These are phyloP conservation scores for Torymus aiolomorphi DNA, from an alignment of 2,888 invertebrate genomes.

Conservation along the genomic window DNA sequence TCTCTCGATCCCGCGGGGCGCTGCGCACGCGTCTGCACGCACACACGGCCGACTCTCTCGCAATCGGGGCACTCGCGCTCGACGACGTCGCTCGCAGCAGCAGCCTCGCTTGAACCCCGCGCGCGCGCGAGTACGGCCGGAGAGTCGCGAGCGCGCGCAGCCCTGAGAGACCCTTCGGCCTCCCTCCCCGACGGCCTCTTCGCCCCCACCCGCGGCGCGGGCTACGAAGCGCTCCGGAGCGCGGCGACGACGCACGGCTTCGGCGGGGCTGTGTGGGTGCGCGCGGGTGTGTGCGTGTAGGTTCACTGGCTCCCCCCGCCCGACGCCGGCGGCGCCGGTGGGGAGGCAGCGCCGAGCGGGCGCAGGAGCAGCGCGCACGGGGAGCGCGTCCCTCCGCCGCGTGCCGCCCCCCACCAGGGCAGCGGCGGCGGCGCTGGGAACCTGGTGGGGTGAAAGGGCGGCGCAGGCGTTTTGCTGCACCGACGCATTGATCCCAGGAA, in stretches of 20 bases:
- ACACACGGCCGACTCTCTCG: too few species aligned
- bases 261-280: neutral
- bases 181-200: neutral
- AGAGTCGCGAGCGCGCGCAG: slow-evolving; percentile 21
- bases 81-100: neutral
- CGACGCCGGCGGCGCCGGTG: neutral
- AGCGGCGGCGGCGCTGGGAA: neutral
- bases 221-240: neutral
- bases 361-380: neutral
- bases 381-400: slow-evolving; percentile 13
- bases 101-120: slow-evolving; percentile 26
- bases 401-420: slow-evolving; percentile 5
- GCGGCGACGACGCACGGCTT: too few species aligned
- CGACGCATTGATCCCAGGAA: slow-evolving; percentile 76
- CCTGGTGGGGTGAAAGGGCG: slow-evolving; percentile 66
- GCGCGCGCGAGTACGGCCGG: slow-evolving; percentile 27
- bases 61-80: too few species aligned
- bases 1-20: neutral
- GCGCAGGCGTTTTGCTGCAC: slow-evolving; percentile 79
- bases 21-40: neutral
- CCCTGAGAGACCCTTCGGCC: neutral
- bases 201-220: neutral
- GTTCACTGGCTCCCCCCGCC: slow-evolving; percentile 14
- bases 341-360: neutral
- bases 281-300: neutral